A percentile compares a stretch with the other conserved stretches of the same genome.
phyloP scores from a whole-genome alignment of 2,113 vertebrate species.

The Phalacrocorax brasilianus region DNA sequence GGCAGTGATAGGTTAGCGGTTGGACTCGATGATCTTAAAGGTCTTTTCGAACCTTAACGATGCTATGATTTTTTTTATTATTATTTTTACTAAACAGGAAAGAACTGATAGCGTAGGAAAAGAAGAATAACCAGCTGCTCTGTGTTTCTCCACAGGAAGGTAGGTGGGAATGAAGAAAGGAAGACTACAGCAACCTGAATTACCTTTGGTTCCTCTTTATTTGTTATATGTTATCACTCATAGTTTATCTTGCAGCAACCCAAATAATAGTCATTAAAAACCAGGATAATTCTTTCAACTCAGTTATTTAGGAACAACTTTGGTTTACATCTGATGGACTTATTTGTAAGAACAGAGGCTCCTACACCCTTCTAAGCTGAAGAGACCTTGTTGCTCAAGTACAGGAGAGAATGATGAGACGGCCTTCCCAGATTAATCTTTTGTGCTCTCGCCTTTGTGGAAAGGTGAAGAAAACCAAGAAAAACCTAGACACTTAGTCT shows the following conservation, averaged over 20 bases:
- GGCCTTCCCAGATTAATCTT: background rate
- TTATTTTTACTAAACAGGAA: background rate
- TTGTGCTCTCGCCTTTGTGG: background rate
- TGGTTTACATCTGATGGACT: background rate
- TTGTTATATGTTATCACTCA: background rate
- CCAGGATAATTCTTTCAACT: background rate
- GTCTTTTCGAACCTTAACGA: too few relatives aligned
- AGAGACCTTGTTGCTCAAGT: background rate
- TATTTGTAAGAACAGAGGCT: background rate
- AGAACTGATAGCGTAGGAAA: background rate
- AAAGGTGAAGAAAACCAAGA: background rate
- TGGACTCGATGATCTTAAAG: too few relatives aligned
- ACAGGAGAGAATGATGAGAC: background rate
- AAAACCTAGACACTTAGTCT: background rate
- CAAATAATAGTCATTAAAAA: background rate
- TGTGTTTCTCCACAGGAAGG: background rate
- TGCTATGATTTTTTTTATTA: background rate
- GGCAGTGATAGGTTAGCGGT: too few relatives aligned
- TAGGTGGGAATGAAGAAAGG: background rate
- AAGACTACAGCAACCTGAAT: background rate
- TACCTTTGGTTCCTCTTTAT: background rate
- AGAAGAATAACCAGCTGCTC: background rate
- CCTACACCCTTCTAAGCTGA: background rate
- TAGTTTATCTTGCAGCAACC: background rate
- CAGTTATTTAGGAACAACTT: background rate